Conservation (phyloP, 1,140 invertebrate genomes). For the Dreissena polymorpha region DNA sequence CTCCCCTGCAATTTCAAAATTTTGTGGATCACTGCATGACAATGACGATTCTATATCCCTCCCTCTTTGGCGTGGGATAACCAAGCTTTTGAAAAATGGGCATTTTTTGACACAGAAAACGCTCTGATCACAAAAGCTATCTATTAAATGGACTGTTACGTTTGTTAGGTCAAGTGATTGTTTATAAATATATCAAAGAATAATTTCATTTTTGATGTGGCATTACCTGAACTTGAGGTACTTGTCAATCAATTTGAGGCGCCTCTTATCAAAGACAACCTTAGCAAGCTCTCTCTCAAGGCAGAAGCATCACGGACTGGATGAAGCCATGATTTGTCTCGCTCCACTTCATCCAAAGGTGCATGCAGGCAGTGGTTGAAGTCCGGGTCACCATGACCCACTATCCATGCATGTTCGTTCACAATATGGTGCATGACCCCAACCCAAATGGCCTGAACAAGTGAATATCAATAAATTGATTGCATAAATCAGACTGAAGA, state of each 20-base stretch:
- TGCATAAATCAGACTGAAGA: no score
- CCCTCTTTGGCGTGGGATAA: no score
- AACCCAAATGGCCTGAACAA: conserved; percentile 16
- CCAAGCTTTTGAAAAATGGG: no score
- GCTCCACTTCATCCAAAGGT: neutral
- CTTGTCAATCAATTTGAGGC: neutral
- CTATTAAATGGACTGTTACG: neutral
- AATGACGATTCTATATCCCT: no score
- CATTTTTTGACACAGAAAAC: neutral
- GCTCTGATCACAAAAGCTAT: neutral
- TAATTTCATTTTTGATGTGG: no score
- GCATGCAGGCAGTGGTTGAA: conserved; percentile 6
- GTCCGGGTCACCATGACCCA: conserved; percentile 5
- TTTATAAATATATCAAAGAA: neutral
- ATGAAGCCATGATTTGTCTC: conserved; percentile 21
- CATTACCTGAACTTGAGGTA: neutral
- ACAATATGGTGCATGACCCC: conserved; percentile 26
- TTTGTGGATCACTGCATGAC: no score
- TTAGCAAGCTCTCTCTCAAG: conserved; percentile 2
- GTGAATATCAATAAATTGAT: neutral
- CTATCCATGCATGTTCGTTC: conserved; percentile 14
- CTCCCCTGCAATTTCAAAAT: no score
- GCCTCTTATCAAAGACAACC: conserved; percentile 16
- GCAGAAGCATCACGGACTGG: neutral
- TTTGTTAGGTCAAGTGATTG: neutral